Evolutionary conservation across 2,888 invertebrate genomes (phyloP), one percentile per base, ranked within the genome.

Genomic region (Eupithecia subumbrata): DNA sequence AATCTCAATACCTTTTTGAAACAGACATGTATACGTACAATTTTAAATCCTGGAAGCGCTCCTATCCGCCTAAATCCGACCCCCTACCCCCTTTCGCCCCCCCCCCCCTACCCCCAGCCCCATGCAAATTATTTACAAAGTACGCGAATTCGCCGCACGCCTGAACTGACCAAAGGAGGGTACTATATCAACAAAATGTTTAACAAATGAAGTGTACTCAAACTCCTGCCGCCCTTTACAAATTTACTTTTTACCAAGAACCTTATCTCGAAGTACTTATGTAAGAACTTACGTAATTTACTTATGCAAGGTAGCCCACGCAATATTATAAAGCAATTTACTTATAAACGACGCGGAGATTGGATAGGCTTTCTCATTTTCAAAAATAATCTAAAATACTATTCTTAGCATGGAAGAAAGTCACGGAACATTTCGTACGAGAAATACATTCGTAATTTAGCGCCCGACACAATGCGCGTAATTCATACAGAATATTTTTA

Each of bases 401-500:
- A 34, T 48, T 60, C 70, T 37, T 34, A 34, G 9, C 56, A 60
- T 37, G 25, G 45, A 45, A 25, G 16, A 69, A 25, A 68, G 30
- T 30, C 34, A 34, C 80, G 78, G 52, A 30, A 73, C 37, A 67
- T 76, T 72, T 77, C 69, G 73, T 72, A 67, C 68, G 78, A 75
- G 79, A 82, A 80, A 85, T 84, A 82, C 83, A 85, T 83, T 77
- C 77, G 75, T 83, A 83, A 84, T 82, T 82, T 84, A 81, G 80
- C 79, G 78, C 63, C 78, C 78, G 77, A 76, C 84, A 82, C 83
- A 85, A 83, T 82, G 82, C 85, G 83, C 83, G 87, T 86, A 86
- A 89, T 80, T 92, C 89, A 91, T 88, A 89, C 89, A 88, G 89
- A 90, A 90, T 90, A 89, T 91, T 92, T 92, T 93, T 92, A 92